A percentile compares a stretch with the other conserved stretches of the same genome.
These are phyloP conservation scores for Parauchenoglanis punctatus DNA, from an alignment of 2,797 vertebrate species.

Conservation along the genomic window DNA sequence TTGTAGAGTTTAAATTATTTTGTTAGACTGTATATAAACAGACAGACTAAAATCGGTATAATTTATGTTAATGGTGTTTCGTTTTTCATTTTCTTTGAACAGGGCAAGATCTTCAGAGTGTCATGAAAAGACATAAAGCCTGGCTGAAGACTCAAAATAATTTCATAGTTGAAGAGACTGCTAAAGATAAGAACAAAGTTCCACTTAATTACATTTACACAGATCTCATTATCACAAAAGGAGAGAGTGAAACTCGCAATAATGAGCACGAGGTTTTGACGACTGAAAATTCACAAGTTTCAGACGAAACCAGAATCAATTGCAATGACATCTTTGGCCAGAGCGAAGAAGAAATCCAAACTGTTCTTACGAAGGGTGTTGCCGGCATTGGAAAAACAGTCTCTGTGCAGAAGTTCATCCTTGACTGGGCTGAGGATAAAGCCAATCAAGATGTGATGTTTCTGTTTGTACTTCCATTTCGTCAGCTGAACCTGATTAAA, in stretches of 20 bases:
- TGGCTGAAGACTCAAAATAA: constrained; percentile 7
- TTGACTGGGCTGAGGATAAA: constrained; percentile 62
- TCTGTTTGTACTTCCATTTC: constrained; percentile 62
- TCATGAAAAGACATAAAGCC: not conserved
- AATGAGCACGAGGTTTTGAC: constrained; percentile 1
- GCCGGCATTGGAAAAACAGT: constrained; percentile 65
- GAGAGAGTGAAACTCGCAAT: not conserved
- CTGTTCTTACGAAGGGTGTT: constrained; percentile 61
- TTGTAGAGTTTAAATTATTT: not conserved
- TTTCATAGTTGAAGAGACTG: constrained; percentile 21
- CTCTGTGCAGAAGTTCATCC: constrained; percentile 28
- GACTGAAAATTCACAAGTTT: not conserved
- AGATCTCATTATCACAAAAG: constrained; percentile 23
- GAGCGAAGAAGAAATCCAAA: constrained; percentile 37
- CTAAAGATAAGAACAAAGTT: not conserved
- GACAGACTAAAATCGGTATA: not conserved
- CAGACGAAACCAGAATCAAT: not conserved
- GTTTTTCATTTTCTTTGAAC: not conserved
- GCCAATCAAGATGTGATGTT: constrained; percentile 58
- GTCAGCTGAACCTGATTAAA: constrained; percentile 57
- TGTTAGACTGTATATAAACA: not conserved
- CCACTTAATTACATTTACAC: constrained; percentile 32
- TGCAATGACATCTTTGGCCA: constrained; percentile 23
- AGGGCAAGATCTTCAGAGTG: not conserved
- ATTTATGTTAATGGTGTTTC: not conserved